Evolutionary conservation across 1,140 invertebrate species (phyloP), one percentile per base, ranked within the genome.

Genomic region (Phortica variegata): DNA sequence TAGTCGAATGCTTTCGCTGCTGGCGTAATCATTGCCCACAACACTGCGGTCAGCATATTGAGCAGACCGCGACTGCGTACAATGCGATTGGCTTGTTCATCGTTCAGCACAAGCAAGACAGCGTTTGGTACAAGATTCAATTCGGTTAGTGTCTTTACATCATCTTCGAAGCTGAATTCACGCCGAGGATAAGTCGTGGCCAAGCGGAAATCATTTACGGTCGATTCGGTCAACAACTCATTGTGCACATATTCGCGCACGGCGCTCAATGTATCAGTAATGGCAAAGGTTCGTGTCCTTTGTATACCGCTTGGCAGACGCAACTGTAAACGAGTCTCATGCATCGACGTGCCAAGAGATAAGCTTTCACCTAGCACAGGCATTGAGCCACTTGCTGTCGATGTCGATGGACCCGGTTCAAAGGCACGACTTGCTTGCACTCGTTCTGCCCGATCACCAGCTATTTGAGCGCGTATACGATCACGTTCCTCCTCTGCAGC

Each of bases 271-370:
- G 73, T 55, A 54, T 73, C 72, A 0, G 52, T 43, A 6, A 37
- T 41, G 13, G 70, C 50, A 50, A 81, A 81, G 4, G 76, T 65
- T 42, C 78, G 62, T 6, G 70, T 80, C 36, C 71, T 62, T 3
- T 60, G 52, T 1, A 81, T 82, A 9, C 91, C 91, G 73, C 89
- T 86, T 1, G 91, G 87, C 39, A 93, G 61, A 58, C 88, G 84
- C 63, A 95, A 93, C 77, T 94, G 91, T 34, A 95, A 82, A 43
- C 88, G 81, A 0, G 89, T 68, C 83, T 88, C 62, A 87, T 92
- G 77, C 7, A 39, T 39, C 0, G 52, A 42, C 15, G 15, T 47
- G 1, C 7, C 1, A 1, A 55, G 45, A 2, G 56, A 41, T 3
- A 39, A 41, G 18, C 18, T 17, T 13, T 37, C 38, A 17, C 39